Evolutionary conservation across 2,888 invertebrate species (phyloP), one percentile per base, ranked within the genome.

Genomic region (Lasius fuliginosus): DNA sequence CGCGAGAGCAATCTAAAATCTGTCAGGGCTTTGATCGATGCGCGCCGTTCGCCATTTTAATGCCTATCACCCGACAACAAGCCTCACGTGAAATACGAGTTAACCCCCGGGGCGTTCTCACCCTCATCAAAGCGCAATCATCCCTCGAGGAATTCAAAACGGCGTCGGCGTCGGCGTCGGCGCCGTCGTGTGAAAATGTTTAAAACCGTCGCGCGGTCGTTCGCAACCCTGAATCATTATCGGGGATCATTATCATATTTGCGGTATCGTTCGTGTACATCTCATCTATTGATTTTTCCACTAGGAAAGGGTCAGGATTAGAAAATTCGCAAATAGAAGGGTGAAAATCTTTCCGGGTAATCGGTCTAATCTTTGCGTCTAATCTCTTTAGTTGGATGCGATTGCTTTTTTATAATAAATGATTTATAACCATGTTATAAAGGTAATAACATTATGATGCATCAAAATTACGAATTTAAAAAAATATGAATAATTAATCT

Each of bases 11-110:
- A 94, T 94, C 94, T 94, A 94, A 94, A 95, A 94, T 93, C 94
- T 94, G 94, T 95, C 94, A 94, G 87, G 82, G 85, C 88, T 92
- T 94, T 95, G 94, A 95, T 95, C 94, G 94, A 95, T 94, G 94
- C 92, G 91, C 92, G 91, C 92, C 89, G 90, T 91, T 91, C 92
- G 92, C 93, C 90, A 92, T 93, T 94, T 94, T 94, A 94, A 93
- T 93, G 92, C 93, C 93, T 91, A 92, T 93, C 92, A 92, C 92
- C 92, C 93, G 91, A 91, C 92, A 92, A 92, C 92, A 90, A 92
- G 92, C 90, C 92, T 92, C 91, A 91, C 91, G 93, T 91, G 92
- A 92, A 93, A 92, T 92, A 93, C 92, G 92, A 93, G 92, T 93
- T 92, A 92, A 93, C 92, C 92, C 92, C 90, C 91, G 85, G 90